Percentiles rank a stretch among this genome's conserved stretches.
Conservation (phyloP, 2,888 invertebrate species). For the Peribatodes rhomboidaria region DNA sequence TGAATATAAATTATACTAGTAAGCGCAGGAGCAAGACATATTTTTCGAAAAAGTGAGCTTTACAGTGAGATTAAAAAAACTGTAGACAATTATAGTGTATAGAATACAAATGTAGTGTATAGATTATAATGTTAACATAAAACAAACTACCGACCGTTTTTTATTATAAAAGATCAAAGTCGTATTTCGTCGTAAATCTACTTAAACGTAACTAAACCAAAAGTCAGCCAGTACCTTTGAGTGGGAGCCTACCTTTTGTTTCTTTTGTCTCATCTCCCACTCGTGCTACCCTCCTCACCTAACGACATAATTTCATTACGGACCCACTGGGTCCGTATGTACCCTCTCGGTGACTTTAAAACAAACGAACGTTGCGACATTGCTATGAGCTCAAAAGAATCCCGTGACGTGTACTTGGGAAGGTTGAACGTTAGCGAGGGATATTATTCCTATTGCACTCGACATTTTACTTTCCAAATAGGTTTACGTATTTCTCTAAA, state of each 20-base stretch:
- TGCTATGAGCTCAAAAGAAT: constrained; percentile 32
- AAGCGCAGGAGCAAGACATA: too few species aligned
- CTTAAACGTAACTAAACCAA: neutral
- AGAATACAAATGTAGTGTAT: too few species aligned
- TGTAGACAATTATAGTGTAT: too few species aligned
- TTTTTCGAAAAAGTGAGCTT: too few species aligned
- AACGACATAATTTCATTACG: constrained; percentile 4
- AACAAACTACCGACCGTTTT: neutral
- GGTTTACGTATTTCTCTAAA: too few species aligned
- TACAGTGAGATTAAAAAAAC: too few species aligned
- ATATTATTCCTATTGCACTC: neutral
- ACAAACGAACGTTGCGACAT: constrained; percentile 22
- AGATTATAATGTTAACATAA: too few species aligned
- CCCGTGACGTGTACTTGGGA: constrained; percentile 35
- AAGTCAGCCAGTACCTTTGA: neutral
- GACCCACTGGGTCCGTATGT: neutral
- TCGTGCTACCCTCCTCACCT: neutral
- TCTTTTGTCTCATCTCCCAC: neutral
- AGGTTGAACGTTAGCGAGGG: constrained; percentile 35
- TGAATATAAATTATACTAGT: too few species aligned
- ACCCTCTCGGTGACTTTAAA: constrained; percentile 9
- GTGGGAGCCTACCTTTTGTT: neutral
- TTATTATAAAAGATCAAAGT: neutral
- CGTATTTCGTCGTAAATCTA: neutral
- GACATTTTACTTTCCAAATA: too few species aligned